Evolutionary conservation across 2,113 vertebrate genomes (phyloP).

Genomic region (Pimephales promelas): DNA sequence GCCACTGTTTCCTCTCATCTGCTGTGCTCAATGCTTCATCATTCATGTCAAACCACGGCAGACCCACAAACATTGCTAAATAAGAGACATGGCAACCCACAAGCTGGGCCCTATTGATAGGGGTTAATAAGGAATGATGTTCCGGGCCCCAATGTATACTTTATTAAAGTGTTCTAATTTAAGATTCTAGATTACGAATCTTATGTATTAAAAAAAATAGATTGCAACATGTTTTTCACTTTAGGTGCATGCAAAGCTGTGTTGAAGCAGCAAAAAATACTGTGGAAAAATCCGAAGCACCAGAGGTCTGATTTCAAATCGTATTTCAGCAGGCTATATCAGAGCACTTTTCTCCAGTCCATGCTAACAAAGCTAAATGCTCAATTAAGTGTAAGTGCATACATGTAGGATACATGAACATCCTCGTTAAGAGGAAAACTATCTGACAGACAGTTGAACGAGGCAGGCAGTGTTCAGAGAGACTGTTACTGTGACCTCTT

Average conservation of each 20-base stretch:
- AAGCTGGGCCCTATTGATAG: background rate
- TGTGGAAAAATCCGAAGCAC: background rate
- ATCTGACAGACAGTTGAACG: background rate
- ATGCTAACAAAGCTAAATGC: background rate
- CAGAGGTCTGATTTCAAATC: background rate
- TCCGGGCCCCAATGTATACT: background rate
- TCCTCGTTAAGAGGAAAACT: background rate
- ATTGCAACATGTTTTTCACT: background rate
- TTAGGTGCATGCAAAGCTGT: background rate
- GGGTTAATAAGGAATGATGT: background rate
- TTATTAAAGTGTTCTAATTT: no score
- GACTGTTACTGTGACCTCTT: background rate
- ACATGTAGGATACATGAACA: background rate
- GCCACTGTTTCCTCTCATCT: constrained; percentile 9
- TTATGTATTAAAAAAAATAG: no score
- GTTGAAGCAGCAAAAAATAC: background rate
- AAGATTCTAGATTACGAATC: no score
- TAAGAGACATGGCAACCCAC: background rate
- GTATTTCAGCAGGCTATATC: background rate
- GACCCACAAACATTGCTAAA: background rate
- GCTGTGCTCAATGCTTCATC: background rate
- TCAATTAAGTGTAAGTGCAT: background rate
- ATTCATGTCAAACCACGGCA: background rate
- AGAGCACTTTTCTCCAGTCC: background rate
- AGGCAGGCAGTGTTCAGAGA: background rate